Percentiles rank a stretch among this genome's conserved stretches.
Conservation (phyloP, 2,888 invertebrate species). For the Strigamia maritima region DNA sequence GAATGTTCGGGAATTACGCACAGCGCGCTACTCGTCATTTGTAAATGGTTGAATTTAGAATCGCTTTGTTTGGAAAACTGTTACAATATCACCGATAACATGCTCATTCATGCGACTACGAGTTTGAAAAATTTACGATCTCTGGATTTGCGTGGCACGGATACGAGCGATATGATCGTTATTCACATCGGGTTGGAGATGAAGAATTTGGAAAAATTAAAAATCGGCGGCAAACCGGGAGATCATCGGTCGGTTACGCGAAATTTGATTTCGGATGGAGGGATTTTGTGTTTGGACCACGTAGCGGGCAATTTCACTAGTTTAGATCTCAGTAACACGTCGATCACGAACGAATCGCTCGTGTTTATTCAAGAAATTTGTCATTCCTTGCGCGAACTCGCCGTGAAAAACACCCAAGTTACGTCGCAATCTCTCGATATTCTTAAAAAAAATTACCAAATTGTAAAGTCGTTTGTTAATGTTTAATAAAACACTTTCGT, state of each 20-base stretch:
- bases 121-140: neutral
- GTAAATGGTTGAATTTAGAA: neutral
- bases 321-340: slow-evolving; percentile 25
- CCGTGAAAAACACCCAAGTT: neutral
- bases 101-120: neutral
- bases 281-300: neutral
- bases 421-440: neutral
- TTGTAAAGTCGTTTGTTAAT: neutral
- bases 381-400: neutral
- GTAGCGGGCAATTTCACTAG: neutral
- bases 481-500: neutral
- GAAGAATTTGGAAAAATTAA: neutral
- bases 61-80: slow-evolving; percentile 1
- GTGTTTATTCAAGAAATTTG: neutral
- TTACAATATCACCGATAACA: slow-evolving; percentile 18
- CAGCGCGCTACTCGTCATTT: neutral
- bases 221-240: slow-evolving; percentile 6
- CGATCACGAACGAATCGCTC: slow-evolving; percentile 3
- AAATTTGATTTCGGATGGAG: neutral
- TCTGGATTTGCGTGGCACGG: neutral
- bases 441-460: neutral
- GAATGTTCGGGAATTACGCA: neutral
- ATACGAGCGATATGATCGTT: neutral
- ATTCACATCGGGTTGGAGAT: slow-evolving; percentile 2
- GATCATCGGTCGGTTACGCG: neutral